Evolutionary conservation across 2,113 vertebrate genomes (phyloP), one percentile per base, ranked within the genome.

Genomic region (Corythoichthys haematopterus): DNA sequence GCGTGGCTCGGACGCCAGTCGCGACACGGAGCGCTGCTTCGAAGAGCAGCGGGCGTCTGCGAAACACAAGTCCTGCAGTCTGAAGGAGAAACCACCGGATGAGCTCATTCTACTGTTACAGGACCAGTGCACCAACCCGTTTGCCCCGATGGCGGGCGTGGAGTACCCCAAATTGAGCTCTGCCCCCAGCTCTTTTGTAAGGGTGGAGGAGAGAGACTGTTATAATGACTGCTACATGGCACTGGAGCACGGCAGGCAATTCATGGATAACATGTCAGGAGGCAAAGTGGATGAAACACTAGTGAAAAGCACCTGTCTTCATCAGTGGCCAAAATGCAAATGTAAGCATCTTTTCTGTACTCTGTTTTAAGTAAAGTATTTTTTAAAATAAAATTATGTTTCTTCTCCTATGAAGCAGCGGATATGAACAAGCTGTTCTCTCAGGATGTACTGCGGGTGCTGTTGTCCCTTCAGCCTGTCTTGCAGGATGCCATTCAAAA

Each of bases 221-320:
- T 94, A 95, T 84, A 97, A 93, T 77, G 97, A 98, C 90, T 99
- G 97, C 91, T 98, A 96, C 89, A 91, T 97, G 86, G 97, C 97
- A 1, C 91, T 99, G 89, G 97, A 98, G 85, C 96, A 98, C 35
- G 97, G 97, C 65, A 90, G 97, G 69, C 97, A 99, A 88, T 99
- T 98, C 87, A 98, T 99, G 97, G 97, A 99, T 92, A 99, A 98
- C 84, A 98, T 98, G 97, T 98, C 97, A 6, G 97, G 97, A 83
- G 96, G 97, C 74, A 98, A 98, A 88, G 96, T 98, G 67, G 97
- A 99, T 70, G 97, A 99, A 94, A 91, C 93, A 66, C 93, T 98
- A 88, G 95, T 99, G 83, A 98, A 95, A 90, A 97, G 91, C 86
- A 96, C 97, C 79, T 98, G 95, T 91, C 93, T 99, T 85, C 96